Conservation (phyloP, 2,113 vertebrate genomes). For the Protobothrops mucrosquamatus region DNA sequence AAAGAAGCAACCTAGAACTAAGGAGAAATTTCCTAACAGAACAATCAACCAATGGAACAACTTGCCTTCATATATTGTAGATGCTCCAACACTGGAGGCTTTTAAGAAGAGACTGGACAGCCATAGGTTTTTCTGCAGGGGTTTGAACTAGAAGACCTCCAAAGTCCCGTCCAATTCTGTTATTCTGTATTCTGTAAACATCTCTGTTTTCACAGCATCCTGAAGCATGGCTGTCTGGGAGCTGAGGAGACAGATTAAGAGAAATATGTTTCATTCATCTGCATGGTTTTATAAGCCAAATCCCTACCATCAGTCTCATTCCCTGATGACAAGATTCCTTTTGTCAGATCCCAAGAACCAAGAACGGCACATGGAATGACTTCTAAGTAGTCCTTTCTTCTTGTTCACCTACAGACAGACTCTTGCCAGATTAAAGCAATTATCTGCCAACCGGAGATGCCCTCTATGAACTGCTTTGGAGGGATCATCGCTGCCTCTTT, state of each 20-base stretch:
- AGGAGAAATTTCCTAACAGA: too few species aligned
- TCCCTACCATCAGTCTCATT: not conserved
- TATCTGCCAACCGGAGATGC: not conserved
- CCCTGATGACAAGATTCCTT: not conserved
- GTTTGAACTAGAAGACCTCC: not conserved
- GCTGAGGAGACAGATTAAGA: not conserved
- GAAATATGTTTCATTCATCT: not conserved
- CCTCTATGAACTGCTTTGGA: not conserved
- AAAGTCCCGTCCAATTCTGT: not conserved
- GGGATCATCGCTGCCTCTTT: not conserved
- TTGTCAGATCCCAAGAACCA: not conserved
- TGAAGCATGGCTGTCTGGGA: not conserved
- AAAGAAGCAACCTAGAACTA: too few species aligned
- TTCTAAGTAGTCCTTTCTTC: not conserved
- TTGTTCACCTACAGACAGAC: not conserved
- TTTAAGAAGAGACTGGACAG: not conserved
- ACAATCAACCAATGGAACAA: too few species aligned
- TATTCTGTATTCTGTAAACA: not conserved
- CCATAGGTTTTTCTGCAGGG: not conserved
- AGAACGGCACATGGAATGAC: not conserved
- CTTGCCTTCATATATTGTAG: too few species aligned
- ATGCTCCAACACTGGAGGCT: not conserved
- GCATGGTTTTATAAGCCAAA: not conserved
- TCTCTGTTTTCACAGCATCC: not conserved
- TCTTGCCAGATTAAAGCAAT: not conserved